Evolutionary conservation across 2,113 vertebrate species (phyloP), one percentile per base, ranked within the genome.

Genomic region (Triplophysa siluroides): DNA sequence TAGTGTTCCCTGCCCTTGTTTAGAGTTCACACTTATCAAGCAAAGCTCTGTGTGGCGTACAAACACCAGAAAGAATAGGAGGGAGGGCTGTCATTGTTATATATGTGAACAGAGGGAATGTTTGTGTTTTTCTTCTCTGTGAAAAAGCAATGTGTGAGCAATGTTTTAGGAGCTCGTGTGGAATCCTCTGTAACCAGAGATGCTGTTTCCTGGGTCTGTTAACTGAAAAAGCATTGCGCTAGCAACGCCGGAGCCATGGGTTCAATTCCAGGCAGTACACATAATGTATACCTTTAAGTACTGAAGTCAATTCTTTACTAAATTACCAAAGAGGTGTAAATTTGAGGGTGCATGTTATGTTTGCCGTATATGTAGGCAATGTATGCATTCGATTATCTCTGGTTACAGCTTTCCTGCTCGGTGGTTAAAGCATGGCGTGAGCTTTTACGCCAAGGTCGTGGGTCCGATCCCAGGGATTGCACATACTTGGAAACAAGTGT

Each of bases 121-220:
- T 61, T 11, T 73, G 26, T 43, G 8, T 68, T 38, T 65, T 72
- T n/a, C 41, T 58, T 66, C 23, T 72, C 47, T 65, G 12, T 52
- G 19, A 38, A 67, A 82, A 56, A 52, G 8, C 50, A 50, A 1
- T 29, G 50, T 14, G 68, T 65, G 72, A 61, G n/a, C 50, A 64
- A 67, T 24, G 11, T 29, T 74, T 18, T 23, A 10, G 3, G 38
- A 16, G n/a, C 26, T 14, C 11, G 1, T 33, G 52, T 70, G 0
- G 47, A 29, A 47, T 52, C 24, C 10, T 33, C 68, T 33, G 54
- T 73, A 73, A 73, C 70, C 54, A 73, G 70, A 73, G 33, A 38
- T 38, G 7, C 33, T 38, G 33, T 38, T 38, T 38, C 33, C 33
- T 38, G 33, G 33, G 33, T 6, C 6, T 8, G 33, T 38, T 38